Base-by-base conservation (phyloP, 1,140 invertebrate species). In the Vanessa tameamea region DNA sequence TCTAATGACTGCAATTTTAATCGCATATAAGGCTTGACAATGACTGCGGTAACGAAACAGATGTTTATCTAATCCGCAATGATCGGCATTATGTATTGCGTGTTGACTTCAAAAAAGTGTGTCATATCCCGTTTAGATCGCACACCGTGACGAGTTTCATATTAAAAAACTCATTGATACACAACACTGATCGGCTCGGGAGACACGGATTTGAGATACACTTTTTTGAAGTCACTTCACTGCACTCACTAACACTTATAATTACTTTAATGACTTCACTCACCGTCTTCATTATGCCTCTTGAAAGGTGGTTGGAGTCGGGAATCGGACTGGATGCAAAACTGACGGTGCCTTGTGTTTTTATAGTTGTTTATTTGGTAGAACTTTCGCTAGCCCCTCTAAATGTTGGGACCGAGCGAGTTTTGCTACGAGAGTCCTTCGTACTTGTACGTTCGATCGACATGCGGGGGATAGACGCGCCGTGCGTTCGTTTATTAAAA, bases 271-370 rank as follows among this genome's bases (percentile, higher is more conserved):
- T 15, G 72, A 75, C 75, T 80, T 69, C 82, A 94, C 94, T 94
- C 93, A 94, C 94, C 94, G 94, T 88, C 87, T 92, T 94, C 94
- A 94, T 94, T 81, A 85, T 93, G 87, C 89, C 86, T 91, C 86
- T 88, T 88, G 89, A 81, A 86, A 89, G 86, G 88, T 91, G 91
- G 93, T 93, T 94, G 92, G 93, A 94, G 95, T 94, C 95, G 94
- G 95, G 92, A 95, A 89, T 93, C 93, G 94, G 94, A 95, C 95
- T 95, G 95, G 94, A 95, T 95, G 93, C 93, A 93, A 92, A 94
- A 93, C 90, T 90, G 88, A 88, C 83, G 81, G 87, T 87, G 92
- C 93, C 92, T 91, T 89, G 94, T 93, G 94, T 94, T 95, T 95
- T 93, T 94, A 94, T 94, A 94, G 84, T 85, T 90, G 83, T 85